phyloP scores from a whole-genome alignment of 2,888 invertebrate genomes.

The Phengaris alcon region DNA sequence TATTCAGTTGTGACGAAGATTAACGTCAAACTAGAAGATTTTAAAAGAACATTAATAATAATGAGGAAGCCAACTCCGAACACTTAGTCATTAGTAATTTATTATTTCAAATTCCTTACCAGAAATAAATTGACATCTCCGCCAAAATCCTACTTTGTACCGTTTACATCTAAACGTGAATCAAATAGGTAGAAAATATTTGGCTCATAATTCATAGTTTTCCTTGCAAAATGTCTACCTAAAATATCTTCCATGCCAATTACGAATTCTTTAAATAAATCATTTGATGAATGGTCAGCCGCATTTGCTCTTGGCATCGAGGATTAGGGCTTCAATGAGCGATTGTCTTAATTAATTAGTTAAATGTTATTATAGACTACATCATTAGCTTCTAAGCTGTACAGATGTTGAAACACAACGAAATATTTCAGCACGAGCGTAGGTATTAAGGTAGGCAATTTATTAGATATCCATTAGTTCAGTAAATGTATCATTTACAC shows the following conservation, averaged over 20 bases:
- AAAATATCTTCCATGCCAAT: constrained; percentile 53
- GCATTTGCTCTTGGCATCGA: constrained; percentile 31
- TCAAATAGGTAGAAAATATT: constrained; percentile 63
- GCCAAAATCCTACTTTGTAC: constrained; percentile 25
- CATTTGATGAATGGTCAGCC: constrained; percentile 36
- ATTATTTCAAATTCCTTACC: constrained; percentile 24
- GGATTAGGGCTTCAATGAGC: constrained; percentile 31
- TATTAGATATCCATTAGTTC: not conserved
- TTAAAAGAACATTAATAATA: constrained; percentile 16
- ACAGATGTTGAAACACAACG: constrained; percentile 36
- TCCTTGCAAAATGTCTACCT: constrained; percentile 47
- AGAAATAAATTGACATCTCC: constrained; percentile 25
- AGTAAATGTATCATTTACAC: constrained; percentile 7
- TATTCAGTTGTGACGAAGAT: not conserved
- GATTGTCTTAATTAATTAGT: constrained; percentile 32
- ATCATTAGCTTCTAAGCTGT: constrained; percentile 34
- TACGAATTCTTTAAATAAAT: constrained; percentile 51
- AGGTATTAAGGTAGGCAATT: constrained; percentile 19
- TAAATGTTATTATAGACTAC: constrained; percentile 33
- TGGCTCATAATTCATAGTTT: constrained; percentile 59
- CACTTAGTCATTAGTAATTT: constrained; percentile 25
- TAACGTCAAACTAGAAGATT: not conserved
- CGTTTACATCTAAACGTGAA: constrained; percentile 44
- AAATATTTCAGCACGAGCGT: constrained; percentile 33
- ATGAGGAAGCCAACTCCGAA: constrained; percentile 8